A percentile compares a stretch with the other conserved stretches of the same genome.
These are phyloP conservation scores for Limnephilus marmoratus DNA, from an alignment of 2,888 invertebrate genomes.

Conservation along the genomic window DNA sequence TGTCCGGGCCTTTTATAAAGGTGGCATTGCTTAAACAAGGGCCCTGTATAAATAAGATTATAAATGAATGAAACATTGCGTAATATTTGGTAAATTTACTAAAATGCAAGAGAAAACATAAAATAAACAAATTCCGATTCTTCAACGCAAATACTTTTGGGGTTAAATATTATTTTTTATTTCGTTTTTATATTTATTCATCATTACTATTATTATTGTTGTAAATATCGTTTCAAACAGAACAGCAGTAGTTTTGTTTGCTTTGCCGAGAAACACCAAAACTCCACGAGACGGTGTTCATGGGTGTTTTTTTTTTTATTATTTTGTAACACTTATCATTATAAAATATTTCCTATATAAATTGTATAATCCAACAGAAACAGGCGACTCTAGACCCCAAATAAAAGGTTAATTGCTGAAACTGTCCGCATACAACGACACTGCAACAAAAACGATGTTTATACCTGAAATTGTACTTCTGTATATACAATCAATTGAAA, in stretches of 20 bases:
- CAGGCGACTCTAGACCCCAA: constrained; percentile 2
- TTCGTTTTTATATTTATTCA: neutral
- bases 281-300: neutral
- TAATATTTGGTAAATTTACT: neutral
- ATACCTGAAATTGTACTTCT: neutral
- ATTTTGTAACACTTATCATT: constrained; percentile 35
- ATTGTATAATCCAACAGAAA: constrained; percentile 3
- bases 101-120: neutral
- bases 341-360: constrained; percentile 30
- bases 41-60: neutral
- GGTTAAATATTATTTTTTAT: neutral
- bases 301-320: neutral
- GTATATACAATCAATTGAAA: neutral
- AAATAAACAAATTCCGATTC: neutral
- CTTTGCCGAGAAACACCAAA: constrained; percentile 18
- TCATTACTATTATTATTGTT: neutral
- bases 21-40: neutral
- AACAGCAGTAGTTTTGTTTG: constrained; percentile 17
- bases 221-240: constrained; percentile 11
- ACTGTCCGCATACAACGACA: neutral
- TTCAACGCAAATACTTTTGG: neutral
- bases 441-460: neutral
- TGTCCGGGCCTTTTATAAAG: neutral
- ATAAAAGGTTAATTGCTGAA: neutral
- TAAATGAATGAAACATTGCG: neutral